Conservation (phyloP, 2,113 vertebrate genomes). For the Gopherus flavomarginatus region DNA sequence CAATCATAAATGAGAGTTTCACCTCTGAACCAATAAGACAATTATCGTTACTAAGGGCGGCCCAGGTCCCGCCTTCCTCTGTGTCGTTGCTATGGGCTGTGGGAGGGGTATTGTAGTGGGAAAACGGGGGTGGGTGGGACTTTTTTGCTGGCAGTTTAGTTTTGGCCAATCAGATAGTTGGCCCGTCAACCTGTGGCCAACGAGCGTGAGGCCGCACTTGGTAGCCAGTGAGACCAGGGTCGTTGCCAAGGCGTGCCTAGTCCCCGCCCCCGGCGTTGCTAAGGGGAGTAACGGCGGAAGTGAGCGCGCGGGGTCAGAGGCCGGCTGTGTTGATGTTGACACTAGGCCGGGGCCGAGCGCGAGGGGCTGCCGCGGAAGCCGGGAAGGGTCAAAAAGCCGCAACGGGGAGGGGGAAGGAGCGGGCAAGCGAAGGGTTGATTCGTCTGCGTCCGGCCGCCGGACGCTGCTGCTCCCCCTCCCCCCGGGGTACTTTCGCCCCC, state of each 20-base stretch:
- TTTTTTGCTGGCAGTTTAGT: not conserved
- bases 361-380: not conserved
- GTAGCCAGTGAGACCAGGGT: not conserved
- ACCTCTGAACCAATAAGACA: not conserved
- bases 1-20: not conserved
- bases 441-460: not conserved
- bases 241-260: not conserved
- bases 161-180: not conserved
- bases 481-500: not conserved
- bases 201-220: not conserved
- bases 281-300: constrained; percentile 37
- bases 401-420: no score
- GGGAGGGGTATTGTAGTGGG: not conserved
- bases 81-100: not conserved
- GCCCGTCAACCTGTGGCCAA: not conserved
- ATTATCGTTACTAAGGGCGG: not conserved
- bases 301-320: constrained; percentile 45
- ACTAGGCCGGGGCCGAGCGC: constrained; percentile 22
- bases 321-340: constrained; percentile 56
- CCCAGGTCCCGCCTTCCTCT: not conserved
- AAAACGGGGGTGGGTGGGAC: not conserved
- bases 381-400: not conserved
- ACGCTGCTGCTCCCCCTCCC: not conserved
- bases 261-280: not conserved
- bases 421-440: not conserved